Evolutionary conservation across 2,888 invertebrate species (phyloP).

Genomic region (Acronicta leporina): DNA sequence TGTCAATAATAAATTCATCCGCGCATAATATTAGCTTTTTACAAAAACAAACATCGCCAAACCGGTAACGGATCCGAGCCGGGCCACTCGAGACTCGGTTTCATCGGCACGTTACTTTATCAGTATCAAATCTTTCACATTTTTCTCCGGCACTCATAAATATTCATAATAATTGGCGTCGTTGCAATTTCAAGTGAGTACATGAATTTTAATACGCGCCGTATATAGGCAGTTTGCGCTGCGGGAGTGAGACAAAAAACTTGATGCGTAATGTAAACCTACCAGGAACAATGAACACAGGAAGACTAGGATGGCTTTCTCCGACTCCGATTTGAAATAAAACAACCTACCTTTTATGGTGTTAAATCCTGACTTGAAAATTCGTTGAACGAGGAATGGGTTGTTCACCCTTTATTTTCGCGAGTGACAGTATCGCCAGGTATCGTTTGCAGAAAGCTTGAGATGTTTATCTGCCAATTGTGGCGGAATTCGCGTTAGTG

Average conservation of each 20-base stretch:
- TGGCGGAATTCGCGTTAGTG: slow-evolving; percentile 29
- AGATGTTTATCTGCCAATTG: slow-evolving; percentile 39
- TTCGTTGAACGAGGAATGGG: slow-evolving; percentile 36
- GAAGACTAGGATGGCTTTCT: slow-evolving; percentile 60
- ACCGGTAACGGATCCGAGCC: slow-evolving; percentile 49
- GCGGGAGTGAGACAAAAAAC: slow-evolving; percentile 62
- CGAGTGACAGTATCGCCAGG: slow-evolving; percentile 21
- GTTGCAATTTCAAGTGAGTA: slow-evolving; percentile 67
- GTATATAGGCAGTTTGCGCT: slow-evolving; percentile 60
- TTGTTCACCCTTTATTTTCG: slow-evolving; percentile 45
- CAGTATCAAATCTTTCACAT: slow-evolving; percentile 73
- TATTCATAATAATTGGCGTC: slow-evolving; percentile 74
- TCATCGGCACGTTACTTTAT: slow-evolving; percentile 64
- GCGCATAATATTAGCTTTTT: slow-evolving; percentile 48
- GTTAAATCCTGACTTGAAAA: slow-evolving; percentile 39
- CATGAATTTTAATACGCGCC: slow-evolving; percentile 76
- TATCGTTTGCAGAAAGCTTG: slow-evolving; percentile 16
- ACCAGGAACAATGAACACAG: slow-evolving; percentile 62
- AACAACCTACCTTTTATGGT: slow-evolving; percentile 46
- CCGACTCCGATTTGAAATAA: slow-evolving; percentile 34
- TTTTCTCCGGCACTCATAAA: slow-evolving; percentile 69
- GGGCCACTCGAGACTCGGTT: slow-evolving; percentile 56
- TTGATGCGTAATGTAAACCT: slow-evolving; percentile 43
- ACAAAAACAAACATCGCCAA: slow-evolving; percentile 68
- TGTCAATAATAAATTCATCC: slow-evolving; percentile 53